phyloP scores from a whole-genome alignment of 37 sponge, comb jelly and placozoan species.

The Axinella damicornis region DNA sequence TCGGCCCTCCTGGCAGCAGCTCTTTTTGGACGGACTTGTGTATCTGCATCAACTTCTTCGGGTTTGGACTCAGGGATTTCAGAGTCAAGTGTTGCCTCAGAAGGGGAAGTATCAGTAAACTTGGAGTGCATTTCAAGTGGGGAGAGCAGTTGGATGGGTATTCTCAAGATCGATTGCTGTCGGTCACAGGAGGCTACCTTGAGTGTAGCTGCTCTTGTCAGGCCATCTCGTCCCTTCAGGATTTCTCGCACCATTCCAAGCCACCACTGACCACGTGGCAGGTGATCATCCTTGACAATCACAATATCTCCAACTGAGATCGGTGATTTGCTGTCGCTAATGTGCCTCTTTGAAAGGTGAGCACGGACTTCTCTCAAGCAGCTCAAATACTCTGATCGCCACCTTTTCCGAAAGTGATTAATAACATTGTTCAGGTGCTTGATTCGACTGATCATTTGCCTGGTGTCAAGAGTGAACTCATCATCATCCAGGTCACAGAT shows the following conservation, averaged over 20 bases:
- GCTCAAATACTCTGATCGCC: slow-evolving; percentile 30
- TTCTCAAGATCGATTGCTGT: slow-evolving; percentile 17
- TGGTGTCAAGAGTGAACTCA: slow-evolving; percentile 22
- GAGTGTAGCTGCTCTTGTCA: not conserved
- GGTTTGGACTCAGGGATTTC: not conserved
- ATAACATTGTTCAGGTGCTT: slow-evolving; percentile 16
- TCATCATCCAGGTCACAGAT: slow-evolving; percentile 29
- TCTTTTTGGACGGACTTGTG: slow-evolving; percentile 9
- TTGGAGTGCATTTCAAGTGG: slow-evolving; percentile 31
- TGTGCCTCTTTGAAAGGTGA: not conserved
- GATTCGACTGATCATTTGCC: not conserved
- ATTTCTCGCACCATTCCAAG: too few relatives aligned
- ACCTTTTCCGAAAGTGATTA: slow-evolving; percentile 36
- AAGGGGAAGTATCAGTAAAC: not conserved
- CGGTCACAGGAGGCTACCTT: slow-evolving; percentile 4
- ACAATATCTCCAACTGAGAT: slow-evolving; percentile 36
- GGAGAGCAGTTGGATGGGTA: slow-evolving; percentile 41
- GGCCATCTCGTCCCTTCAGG: too few relatives aligned
- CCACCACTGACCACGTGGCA: slow-evolving; percentile 24
- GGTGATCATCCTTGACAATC: slow-evolving; percentile 7
- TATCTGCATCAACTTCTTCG: not conserved
- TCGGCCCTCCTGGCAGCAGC: slow-evolving; percentile 27
- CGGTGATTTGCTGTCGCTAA: not conserved
- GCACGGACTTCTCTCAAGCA: slow-evolving; percentile 11
- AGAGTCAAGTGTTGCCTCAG: not conserved